These are phyloP conservation scores for Plecotus auritus DNA, from an alignment of 2,113 vertebrate species.

Conservation along the genomic window DNA sequence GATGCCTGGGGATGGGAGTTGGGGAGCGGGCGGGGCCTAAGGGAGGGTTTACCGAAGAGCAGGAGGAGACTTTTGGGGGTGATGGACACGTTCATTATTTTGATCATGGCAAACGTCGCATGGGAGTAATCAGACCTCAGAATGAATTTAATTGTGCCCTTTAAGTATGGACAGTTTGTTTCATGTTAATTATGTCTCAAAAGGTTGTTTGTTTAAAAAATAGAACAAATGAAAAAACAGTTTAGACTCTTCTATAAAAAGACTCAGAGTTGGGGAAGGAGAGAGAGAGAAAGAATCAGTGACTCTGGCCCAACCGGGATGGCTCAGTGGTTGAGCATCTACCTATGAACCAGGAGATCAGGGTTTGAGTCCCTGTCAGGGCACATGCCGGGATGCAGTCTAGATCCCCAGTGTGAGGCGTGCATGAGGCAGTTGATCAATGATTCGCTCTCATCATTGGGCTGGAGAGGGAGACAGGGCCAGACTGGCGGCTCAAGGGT, in stretches of 20 bases:
- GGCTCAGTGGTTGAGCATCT: not conserved
- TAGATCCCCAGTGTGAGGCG: not conserved
- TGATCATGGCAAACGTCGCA: not conserved
- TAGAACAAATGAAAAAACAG: not conserved
- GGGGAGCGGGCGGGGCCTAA: accelerated
- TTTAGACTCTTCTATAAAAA: not conserved
- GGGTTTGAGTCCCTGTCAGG: not conserved
- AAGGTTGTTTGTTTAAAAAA: not conserved
- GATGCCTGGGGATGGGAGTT: not conserved
- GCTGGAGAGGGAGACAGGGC: too few relatives aligned
- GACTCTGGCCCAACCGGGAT: not conserved
- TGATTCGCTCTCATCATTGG: not conserved
- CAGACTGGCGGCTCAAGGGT: too few relatives aligned
- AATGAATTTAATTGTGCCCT: not conserved
- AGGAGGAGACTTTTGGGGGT: not conserved
- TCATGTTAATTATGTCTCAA: not conserved
- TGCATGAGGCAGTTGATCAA: not conserved
- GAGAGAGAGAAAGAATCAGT: not conserved
- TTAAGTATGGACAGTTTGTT: not conserved
- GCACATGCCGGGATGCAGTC: not conserved
- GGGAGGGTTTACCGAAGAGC: accelerated
- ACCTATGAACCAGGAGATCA: not conserved
- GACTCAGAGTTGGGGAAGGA: not conserved
- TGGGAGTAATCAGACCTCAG: not conserved
- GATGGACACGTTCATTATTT: not conserved